Percentiles rank a stretch among this genome's conserved stretches.
Conservation (phyloP, 2,113 vertebrate genomes). For the Cettia cetti region DNA sequence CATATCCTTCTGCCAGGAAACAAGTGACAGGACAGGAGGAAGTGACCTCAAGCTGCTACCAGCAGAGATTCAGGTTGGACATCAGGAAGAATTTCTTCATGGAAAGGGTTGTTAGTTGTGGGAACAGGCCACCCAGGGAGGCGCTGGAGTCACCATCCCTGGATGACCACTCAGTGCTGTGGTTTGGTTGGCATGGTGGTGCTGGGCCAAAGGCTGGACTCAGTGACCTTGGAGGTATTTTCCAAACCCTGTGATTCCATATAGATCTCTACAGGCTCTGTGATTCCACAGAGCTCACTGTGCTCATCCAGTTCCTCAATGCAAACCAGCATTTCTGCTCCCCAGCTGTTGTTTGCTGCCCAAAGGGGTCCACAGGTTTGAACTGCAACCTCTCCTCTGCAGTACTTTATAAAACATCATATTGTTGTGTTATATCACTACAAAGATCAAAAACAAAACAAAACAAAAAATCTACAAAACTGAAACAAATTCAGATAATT, state of each 20-base stretch:
- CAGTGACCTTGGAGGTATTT: rapidly evolving
- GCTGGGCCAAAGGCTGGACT: not conserved
- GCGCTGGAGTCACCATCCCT: not conserved
- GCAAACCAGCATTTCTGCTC: not conserved
- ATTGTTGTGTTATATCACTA: not conserved
- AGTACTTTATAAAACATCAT: not conserved
- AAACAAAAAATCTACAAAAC: not conserved
- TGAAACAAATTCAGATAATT: not conserved
- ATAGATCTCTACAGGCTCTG: rapidly evolving
- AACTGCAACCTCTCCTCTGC: not conserved
- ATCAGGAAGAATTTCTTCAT: not conserved
- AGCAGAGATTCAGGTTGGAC: not conserved
- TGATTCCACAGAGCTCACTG: not conserved
- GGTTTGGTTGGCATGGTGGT: not conserved
- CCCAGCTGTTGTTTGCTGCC: not conserved
- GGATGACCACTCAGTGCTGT: not conserved
- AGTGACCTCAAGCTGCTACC: not conserved
- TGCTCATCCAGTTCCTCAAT: not conserved
- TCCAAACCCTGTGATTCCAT: not conserved
- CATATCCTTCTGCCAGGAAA: not conserved
- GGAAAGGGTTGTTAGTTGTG: not conserved
- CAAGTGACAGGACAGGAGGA: not conserved
- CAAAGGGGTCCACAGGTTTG: not conserved
- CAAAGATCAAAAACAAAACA: not conserved
- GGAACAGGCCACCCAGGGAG: not conserved